phyloP scores from a whole-genome alignment of 2,888 invertebrate species.

The Caenorhabditis zanzibari region DNA sequence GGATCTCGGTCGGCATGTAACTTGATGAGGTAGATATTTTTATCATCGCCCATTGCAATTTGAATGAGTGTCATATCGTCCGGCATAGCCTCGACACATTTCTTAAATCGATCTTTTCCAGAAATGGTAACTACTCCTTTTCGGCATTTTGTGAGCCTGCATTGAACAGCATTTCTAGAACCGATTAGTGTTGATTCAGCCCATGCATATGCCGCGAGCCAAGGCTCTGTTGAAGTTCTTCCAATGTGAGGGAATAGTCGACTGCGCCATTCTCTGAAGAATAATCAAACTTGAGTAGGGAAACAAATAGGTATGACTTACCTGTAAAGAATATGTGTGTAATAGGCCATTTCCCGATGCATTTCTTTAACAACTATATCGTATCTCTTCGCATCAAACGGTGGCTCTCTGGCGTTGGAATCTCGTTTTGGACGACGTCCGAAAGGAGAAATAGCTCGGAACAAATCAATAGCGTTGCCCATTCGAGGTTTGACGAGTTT shows the following conservation, averaged over 20 bases:
- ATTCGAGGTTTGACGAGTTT: constrained; percentile 12
- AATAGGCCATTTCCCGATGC: constrained; percentile 38
- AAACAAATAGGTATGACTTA: not conserved
- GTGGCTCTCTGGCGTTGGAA: not conserved
- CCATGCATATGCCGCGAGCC: constrained; percentile 63
- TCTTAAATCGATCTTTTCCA: constrained; percentile 27
- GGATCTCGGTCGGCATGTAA: constrained; percentile 61
- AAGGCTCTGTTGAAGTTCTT: constrained; percentile 50
- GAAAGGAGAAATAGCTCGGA: constrained; percentile 65
- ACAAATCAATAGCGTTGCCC: constrained; percentile 27
- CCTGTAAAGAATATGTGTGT: constrained; percentile 46
- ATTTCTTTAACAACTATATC: constrained; percentile 8
- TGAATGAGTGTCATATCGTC: constrained; percentile 66
- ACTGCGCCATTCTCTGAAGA: constrained; percentile 68
- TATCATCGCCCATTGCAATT: constrained; percentile 57
- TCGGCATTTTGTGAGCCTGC: constrained; percentile 36
- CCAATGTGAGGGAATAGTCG: constrained; percentile 64
- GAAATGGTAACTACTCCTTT: constrained; percentile 53
- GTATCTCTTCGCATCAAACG: not conserved
- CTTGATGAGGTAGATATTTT: constrained; percentile 55
- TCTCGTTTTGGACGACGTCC: constrained; percentile 36
- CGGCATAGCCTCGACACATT: constrained; percentile 41
- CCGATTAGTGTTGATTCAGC: constrained; percentile 68
- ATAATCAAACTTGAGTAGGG: not conserved
- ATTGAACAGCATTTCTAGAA: constrained; percentile 54